These are phyloP conservation scores for Physella acuta DNA, from an alignment of 1,140 invertebrate genomes.

Conservation along the genomic window DNA sequence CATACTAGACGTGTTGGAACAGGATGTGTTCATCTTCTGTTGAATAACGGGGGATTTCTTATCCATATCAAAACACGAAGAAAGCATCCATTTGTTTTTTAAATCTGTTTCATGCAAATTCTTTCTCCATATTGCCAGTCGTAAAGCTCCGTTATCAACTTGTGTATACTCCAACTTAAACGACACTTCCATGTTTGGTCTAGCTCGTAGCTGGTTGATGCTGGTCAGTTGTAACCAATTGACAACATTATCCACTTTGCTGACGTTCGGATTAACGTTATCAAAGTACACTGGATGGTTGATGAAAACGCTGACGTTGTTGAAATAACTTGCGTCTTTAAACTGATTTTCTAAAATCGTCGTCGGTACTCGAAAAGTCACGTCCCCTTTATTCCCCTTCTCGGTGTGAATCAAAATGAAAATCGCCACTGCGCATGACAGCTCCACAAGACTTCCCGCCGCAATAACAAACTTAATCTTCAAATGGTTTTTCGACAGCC, in stretches of 20 bases:
- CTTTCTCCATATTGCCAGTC: background rate
- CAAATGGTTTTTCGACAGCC: slow-evolving; percentile 24
- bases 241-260: slow-evolving; percentile 18
- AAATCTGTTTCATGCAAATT: background rate
- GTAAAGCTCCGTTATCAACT: background rate
- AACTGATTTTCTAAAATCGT: slow-evolving; percentile 43
- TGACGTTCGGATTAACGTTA: background rate
- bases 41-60: no score
- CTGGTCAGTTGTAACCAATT: slow-evolving; percentile 36
- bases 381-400: slow-evolving; percentile 34
- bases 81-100: slow-evolving; percentile 11
- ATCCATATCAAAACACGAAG: no score
- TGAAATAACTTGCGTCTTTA: slow-evolving; percentile 46
- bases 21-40: no score
- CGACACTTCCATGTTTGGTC: background rate
- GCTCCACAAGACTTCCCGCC: slow-evolving; percentile 38
- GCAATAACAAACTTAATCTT: slow-evolving; percentile 36
- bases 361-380: slow-evolving; percentile 38
- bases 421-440: slow-evolving; percentile 36
- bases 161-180: background rate
- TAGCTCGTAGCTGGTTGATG: slow-evolving; percentile 36
- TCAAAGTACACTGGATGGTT: no score
- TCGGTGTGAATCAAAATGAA: slow-evolving; percentile 45
- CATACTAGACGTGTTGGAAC: no score
- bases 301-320: slow-evolving; percentile 1